Base-by-base conservation (phyloP, 2,888 invertebrate species). In the Caenorhabditis parvicauda region DNA sequence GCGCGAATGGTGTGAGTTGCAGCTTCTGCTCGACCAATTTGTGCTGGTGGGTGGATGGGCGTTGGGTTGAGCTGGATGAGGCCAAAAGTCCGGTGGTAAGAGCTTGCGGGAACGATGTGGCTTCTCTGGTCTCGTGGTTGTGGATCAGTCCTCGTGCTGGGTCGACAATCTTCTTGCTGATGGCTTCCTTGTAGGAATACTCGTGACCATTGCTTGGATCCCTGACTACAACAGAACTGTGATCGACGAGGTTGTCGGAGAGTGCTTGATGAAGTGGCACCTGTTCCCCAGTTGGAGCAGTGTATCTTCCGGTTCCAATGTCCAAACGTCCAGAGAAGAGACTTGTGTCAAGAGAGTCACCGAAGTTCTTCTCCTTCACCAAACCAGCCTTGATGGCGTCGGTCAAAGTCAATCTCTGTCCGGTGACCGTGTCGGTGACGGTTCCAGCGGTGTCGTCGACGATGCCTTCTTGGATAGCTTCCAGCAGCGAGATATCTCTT, bases 191-290 rank as follows among this genome's bases (percentile, higher is more conserved):
- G 42, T 76, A 75, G 21, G 68, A 60, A 37, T 80, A 67, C 22
- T 74, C 67, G 32, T 74, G 59, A 37, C 72, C 78, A 25, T 67
- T 70, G 41, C 54, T 51, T 12, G 79, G 74, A 48, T 71, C 75
- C 14, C 66, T 52, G 19, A 75, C 67, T 1, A 53, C 51, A 24
- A 75, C 63, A 6, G 65, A 66, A 49, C 59, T 63, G 28, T 89
- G 88, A 50, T 92, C 90, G 37, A 95, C 87, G 27, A 92, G 83
- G 78, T 89, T 89, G 54, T 87, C 85, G 79, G 88, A 87, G 24
- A 94, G 87, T 0, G 93, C 92, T 81, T 92, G 89, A 19, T 88
- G 86, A 42, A 95, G 85, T 25, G 89, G 89, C 44, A 92, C 84
- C 76, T 88, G 87, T 59, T 88, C 87, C 32, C 88, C 87, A 78